phyloP scores from a whole-genome alignment of 2,113 vertebrate species.

The Ciconia boyciana region DNA sequence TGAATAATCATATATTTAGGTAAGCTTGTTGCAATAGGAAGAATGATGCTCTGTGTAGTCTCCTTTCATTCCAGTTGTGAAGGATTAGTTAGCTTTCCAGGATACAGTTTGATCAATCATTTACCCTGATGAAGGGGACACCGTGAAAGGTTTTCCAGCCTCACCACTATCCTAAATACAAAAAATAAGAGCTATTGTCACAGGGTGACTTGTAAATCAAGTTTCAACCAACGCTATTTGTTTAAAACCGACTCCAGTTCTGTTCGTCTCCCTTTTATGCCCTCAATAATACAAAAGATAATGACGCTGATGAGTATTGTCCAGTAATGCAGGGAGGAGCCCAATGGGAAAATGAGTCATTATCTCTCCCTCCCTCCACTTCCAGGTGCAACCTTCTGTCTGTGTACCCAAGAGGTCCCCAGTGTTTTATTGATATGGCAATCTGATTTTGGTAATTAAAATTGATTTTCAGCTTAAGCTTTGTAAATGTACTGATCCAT shows the following conservation, averaged over 20 bases:
- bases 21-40: background rate
- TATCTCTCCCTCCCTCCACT: background rate
- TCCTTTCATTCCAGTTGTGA: background rate
- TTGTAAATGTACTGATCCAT: conserved; percentile 57
- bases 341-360: conserved; percentile 29
- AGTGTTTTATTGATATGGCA: conserved; percentile 64
- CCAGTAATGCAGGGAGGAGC: background rate
- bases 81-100: background rate
- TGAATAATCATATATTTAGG: background rate
- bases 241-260: conserved; percentile 3
- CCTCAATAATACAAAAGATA: conserved; percentile 38
- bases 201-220: conserved; percentile 47
- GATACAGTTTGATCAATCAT: background rate
- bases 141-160: background rate
- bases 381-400: conserved; percentile 61
- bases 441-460: conserved; percentile 78
- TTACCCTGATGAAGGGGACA: background rate
- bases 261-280: background rate
- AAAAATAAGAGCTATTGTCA: conserved; percentile 2
- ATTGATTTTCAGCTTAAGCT: conserved; percentile 74
- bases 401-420: background rate
- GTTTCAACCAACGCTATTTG: background rate
- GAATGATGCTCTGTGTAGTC: background rate
- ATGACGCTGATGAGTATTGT: conserved; percentile 28
- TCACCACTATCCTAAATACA: background rate